A percentile compares a stretch with the other conserved stretches of the same genome.
Evolutionary conservation across 2,797 vertebrate genomes (phyloP).

Genomic region (Aphelocoma californica): DNA sequence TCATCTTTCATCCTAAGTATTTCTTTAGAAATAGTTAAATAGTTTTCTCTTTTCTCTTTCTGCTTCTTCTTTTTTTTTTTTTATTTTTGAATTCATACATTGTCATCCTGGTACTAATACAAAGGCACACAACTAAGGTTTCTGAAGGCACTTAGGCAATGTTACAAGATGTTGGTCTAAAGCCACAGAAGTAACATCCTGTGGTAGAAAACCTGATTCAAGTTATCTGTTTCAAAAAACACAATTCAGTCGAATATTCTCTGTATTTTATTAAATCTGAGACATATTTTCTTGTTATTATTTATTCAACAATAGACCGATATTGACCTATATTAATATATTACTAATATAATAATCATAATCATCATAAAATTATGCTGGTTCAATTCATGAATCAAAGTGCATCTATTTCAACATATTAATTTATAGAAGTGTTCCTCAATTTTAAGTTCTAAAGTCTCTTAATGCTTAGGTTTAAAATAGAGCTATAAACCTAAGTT

Average conservation of each 20-base stretch:
- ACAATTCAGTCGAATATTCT: background rate
- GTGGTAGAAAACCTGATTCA: background rate
- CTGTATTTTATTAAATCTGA: background rate
- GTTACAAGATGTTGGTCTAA: background rate
- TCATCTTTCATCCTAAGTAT: background rate
- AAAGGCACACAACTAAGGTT: background rate
- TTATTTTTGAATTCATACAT: background rate
- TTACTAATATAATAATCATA: background rate
- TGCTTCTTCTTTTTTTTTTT: background rate
- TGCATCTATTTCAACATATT: background rate
- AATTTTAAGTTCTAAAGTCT: background rate
- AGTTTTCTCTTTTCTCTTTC: background rate
- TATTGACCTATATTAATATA: background rate
- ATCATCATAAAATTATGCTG: background rate
- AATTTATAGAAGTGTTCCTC: background rate
- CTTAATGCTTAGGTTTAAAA: background rate
- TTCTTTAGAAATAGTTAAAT: background rate
- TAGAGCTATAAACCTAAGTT: background rate
- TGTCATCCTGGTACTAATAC: background rate
- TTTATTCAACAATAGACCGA: background rate
- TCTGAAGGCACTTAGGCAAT: background rate
- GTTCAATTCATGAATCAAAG: background rate
- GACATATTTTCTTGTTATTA: background rate
- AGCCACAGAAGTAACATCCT: background rate
- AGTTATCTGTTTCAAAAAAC: background rate